A percentile compares a stretch with the other conserved stretches of the same genome.
These are phyloP conservation scores for Eptatretus atami DNA, from an alignment of 2,797 vertebrate genomes.

Conservation along the genomic window DNA sequence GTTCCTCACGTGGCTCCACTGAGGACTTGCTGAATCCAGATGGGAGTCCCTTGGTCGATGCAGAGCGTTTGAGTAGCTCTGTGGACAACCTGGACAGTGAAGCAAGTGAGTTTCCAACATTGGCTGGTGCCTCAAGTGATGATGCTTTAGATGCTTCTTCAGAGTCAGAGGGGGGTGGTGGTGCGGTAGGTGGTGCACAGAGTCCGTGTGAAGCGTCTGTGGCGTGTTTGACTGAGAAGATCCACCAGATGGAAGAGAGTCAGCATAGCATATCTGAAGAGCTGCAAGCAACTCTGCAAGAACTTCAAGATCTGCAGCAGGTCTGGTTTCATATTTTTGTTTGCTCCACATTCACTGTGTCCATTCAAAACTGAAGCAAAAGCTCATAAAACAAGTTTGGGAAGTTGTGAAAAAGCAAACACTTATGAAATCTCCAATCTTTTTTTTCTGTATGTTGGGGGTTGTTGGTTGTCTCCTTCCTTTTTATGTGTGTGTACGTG, in stretches of 20 bases:
- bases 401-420: too few relatives aligned
- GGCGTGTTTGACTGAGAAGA: constrained; percentile 63
- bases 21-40: constrained; percentile 45
- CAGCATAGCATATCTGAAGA: constrained; percentile 83
- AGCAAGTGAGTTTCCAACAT: constrained; percentile 43
- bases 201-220: constrained; percentile 45
- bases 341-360: background rate
- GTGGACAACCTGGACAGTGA: constrained; percentile 74
- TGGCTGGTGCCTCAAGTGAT: constrained; percentile 63
- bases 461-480: too few relatives aligned
- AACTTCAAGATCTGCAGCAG: constrained; percentile 69
- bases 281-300: constrained; percentile 71
- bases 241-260: constrained; percentile 95
- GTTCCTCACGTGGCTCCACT: constrained; percentile 57
- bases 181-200: constrained; percentile 42
- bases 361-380: background rate
- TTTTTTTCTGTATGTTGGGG: too few relatives aligned
- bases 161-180: constrained; percentile 34
- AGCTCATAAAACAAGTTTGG: background rate
- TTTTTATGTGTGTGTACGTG: too few relatives aligned
- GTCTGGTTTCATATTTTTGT: background rate
- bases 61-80: constrained; percentile 39
- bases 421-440: too few relatives aligned
- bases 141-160: constrained; percentile 73
- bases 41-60: constrained; percentile 30